Evolutionary conservation across 1,140 invertebrate genomes (phyloP).

Genomic region (Samia ricini): DNA sequence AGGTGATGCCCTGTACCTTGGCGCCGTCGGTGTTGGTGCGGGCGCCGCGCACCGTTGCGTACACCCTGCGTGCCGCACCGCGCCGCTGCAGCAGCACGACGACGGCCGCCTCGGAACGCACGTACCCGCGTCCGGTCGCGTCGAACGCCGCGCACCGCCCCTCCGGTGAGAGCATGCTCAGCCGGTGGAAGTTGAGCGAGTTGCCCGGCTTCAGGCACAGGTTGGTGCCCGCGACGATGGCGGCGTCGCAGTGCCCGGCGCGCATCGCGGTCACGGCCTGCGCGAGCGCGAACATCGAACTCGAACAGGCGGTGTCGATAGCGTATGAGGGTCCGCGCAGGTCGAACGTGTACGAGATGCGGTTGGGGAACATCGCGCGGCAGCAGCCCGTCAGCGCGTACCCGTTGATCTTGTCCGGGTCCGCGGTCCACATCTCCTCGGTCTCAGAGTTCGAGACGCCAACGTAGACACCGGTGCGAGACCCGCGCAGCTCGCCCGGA

Average conservation of each 20-base stretch:
- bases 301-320: slow-evolving; percentile 97
- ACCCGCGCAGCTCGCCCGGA: slow-evolving; percentile 87
- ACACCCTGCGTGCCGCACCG: slow-evolving; percentile 86
- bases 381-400: slow-evolving; percentile 96
- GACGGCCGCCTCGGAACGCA: slow-evolving; percentile 92
- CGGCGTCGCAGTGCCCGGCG: slow-evolving; percentile 92
- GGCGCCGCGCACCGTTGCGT: slow-evolving; percentile 91
- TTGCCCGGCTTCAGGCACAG: slow-evolving; percentile 91
- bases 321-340: slow-evolving; percentile 94
- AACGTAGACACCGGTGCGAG: slow-evolving; percentile 94
- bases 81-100: slow-evolving; percentile 90
- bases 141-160: slow-evolving; percentile 97
- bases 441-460: slow-evolving; percentile 92
- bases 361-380: slow-evolving; percentile 97
- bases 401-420: slow-evolving; percentile 89
- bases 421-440: slow-evolving; percentile 87
- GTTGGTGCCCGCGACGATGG: slow-evolving; percentile 92
- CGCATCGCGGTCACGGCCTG: slow-evolving; percentile 91
- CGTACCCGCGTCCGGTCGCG: slow-evolving; percentile 93
- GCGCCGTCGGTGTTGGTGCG: slow-evolving; percentile 94
- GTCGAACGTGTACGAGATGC: slow-evolving; percentile 97
- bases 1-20: slow-evolving; percentile 95
- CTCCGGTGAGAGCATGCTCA: slow-evolving; percentile 92
- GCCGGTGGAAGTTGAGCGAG: slow-evolving; percentile 94
- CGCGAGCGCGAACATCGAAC: slow-evolving; percentile 91